Conservation (phyloP, 2,888 invertebrate genomes). For the Synanthedon tipuliformis region DNA sequence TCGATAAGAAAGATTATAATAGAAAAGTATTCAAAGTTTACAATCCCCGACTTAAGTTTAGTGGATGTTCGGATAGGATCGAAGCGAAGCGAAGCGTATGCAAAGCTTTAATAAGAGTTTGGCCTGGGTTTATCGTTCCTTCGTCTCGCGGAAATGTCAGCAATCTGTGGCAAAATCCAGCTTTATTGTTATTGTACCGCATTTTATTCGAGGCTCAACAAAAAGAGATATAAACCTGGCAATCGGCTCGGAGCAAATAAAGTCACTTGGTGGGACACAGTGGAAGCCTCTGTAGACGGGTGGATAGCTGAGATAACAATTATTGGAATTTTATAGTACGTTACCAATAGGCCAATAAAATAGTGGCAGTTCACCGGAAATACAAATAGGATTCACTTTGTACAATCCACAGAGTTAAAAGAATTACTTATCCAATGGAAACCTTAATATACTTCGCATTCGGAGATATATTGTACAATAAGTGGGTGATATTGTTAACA, state of each 20-base stretch:
- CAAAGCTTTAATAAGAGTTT: conserved; percentile 57
- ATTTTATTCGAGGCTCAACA: conserved; percentile 48
- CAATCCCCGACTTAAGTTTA: conserved; percentile 12
- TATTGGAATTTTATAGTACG: conserved; percentile 42
- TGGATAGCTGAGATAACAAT: conserved; percentile 51
- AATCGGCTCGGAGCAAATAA: conserved; percentile 57
- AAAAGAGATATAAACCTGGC: conserved; percentile 52
- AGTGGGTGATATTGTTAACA: too few species aligned
- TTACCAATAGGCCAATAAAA: conserved; percentile 29
- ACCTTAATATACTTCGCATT: too few species aligned
- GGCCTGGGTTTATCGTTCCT: conserved; percentile 40
- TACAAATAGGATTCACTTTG: background rate
- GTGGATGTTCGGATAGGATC: conserved; percentile 21
- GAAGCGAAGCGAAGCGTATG: conserved; percentile 32
- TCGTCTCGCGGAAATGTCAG: conserved; percentile 58
- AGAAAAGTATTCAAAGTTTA: background rate
- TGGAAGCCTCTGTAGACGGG: conserved; percentile 26
- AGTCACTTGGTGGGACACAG: conserved; percentile 27
- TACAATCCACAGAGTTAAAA: background rate
- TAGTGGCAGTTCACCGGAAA: background rate
- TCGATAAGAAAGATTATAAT: too few species aligned
- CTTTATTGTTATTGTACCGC: conserved; percentile 62
- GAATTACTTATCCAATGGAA: too few species aligned
- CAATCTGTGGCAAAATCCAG: conserved; percentile 57
- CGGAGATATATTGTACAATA: too few species aligned